Base-by-base conservation (phyloP, 2,113 vertebrate species). In the Forbesichthys agassizii region DNA sequence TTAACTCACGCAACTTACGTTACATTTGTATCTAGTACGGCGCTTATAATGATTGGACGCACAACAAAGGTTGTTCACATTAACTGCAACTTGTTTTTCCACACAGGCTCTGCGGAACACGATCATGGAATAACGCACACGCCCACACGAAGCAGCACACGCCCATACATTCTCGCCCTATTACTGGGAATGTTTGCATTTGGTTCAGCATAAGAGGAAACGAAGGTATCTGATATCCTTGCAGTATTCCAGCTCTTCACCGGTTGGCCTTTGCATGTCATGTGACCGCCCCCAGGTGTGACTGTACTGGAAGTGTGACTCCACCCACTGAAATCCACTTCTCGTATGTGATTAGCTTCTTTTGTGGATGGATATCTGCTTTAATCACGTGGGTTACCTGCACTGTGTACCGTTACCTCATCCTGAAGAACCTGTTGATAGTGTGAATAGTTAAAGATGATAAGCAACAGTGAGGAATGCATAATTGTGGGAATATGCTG, bases 181-280 rank as follows among this genome's bases (percentile, higher is more conserved):
- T 60, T 60, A 56, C 55, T 69, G 54, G 65, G 73, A 69, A 64
- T 46, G 27, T 55, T 42, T 20, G 48, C 48, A 48, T 59, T 64
- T 77, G 68, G 52, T 60, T 60, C 49, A 13, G 52, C 11, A 18
- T 12, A 59, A n/a, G 52, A 14, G 12, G 27, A 16, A 11, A 12
- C 11, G 11, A 4, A 52, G 13, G 10, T 14, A 33, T 33, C 12
- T 9, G 57, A 3, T 3, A 57, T n/a, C 11, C 51, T 59, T 62
- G 33, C 58, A 33, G 58, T 18, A 51, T 60, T 18, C n/a, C 53
- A 8, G 13, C 36, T 42, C 5, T 42, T 42, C 7, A 8, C 36
- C 7, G 36, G 36, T 42, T 42, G 36, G 36, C 36, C 36, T 27
- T 27, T 27, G 27, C 27, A 11, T 33, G 4, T 61, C 61, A n/a